Evolutionary conservation across 2,888 invertebrate genomes (phyloP).

Genomic region (Drosophila demipolita): DNA sequence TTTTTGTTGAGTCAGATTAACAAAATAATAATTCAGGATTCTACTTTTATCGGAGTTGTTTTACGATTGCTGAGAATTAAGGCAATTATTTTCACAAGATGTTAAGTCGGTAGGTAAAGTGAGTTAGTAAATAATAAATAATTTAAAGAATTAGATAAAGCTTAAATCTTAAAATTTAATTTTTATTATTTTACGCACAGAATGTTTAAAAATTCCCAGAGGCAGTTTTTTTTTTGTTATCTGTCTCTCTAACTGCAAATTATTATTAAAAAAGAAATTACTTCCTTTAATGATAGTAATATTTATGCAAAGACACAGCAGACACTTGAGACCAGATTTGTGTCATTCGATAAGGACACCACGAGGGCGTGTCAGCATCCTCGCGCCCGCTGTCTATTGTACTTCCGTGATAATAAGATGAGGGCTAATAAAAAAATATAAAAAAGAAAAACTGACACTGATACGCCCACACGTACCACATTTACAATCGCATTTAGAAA

Average conservation of each 20-base stretch:
- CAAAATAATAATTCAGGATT: background rate
- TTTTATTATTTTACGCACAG: background rate
- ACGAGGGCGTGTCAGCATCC: conserved; percentile 43
- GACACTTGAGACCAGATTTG: conserved; percentile 53
- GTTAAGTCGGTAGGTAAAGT: background rate
- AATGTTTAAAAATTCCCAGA: background rate
- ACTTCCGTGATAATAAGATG: conserved; percentile 37
- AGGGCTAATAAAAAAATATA: conserved; percentile 36
- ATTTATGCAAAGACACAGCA: background rate
- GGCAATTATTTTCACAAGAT: background rate
- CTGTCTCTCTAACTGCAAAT: background rate
- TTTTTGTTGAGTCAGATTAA: conserved; percentile 9
- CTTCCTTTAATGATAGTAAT: background rate
- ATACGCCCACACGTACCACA: conserved; percentile 28
- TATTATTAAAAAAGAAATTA: background rate
- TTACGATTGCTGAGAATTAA: background rate
- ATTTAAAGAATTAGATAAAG: background rate
- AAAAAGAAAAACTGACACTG: conserved; percentile 32
- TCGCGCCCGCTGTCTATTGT: conserved; percentile 3
- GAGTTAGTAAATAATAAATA: background rate
- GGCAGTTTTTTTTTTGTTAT: background rate
- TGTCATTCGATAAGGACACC: conserved; percentile 57
- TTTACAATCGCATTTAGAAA: background rate
- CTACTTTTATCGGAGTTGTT: conserved; percentile 13
- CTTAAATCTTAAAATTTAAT: background rate